A percentile compares a stretch with the other conserved stretches of the same genome.
These are phyloP conservation scores for Danio tinwini DNA, from an alignment of 2,797 vertebrate genomes.

Conservation along the genomic window DNA sequence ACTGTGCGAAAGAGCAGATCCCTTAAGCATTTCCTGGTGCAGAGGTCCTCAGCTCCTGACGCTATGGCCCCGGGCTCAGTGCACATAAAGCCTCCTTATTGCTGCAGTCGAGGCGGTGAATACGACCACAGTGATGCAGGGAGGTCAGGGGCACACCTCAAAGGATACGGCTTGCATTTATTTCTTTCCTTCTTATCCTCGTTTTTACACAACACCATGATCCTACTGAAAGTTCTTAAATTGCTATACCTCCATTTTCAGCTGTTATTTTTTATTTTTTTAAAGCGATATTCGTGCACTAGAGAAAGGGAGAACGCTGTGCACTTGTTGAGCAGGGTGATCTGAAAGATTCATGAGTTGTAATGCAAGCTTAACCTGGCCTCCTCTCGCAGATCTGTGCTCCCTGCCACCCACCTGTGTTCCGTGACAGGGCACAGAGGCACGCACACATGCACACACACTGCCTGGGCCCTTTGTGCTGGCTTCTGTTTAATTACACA, in stretches of 20 bases:
- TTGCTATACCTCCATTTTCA: constrained; percentile 54
- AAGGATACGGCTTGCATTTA: constrained; percentile 60
- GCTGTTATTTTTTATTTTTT: no score
- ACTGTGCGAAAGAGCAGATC: constrained; percentile 70
- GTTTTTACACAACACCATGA: constrained; percentile 54
- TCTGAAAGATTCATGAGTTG: constrained; percentile 64
- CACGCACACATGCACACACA: constrained; percentile 47
- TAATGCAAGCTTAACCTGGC: constrained; percentile 64
- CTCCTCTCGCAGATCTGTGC: constrained; percentile 34
- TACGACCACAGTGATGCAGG: constrained; percentile 64
- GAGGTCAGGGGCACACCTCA: constrained; percentile 72
- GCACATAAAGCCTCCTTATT: constrained; percentile 72
- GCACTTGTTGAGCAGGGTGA: constrained; percentile 59
- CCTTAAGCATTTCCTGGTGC: constrained; percentile 76
- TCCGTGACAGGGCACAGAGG: constrained; percentile 36
- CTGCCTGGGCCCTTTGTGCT: constrained; percentile 54
- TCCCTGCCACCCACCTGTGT: constrained; percentile 40
- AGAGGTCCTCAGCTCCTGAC: constrained; percentile 71
- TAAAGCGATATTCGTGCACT: constrained; percentile 37
- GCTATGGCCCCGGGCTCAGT: constrained; percentile 69
- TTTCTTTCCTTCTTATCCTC: constrained; percentile 52
- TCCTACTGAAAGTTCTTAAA: constrained; percentile 59
- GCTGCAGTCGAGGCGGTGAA: constrained; percentile 69
- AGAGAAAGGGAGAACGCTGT: constrained; percentile 49
- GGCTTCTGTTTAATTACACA: constrained; percentile 64